Conservation (phyloP, 2,888 invertebrate species). For the Peribatodes rhomboidaria region DNA sequence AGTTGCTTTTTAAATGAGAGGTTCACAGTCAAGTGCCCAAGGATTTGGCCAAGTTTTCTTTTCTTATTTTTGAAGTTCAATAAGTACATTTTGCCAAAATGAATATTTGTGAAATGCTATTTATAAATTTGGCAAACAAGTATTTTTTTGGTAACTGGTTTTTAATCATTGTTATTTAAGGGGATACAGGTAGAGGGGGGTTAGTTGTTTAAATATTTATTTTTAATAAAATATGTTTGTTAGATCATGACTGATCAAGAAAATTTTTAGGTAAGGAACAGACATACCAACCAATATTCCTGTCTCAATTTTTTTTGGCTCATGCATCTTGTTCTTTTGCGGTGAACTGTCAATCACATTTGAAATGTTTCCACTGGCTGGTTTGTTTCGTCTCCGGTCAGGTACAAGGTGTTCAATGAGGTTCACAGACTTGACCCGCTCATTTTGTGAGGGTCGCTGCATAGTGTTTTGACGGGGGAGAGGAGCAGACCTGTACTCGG, state of each 20-base stretch:
- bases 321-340: constrained; percentile 74
- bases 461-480: constrained; percentile 67
- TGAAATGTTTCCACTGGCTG: constrained; percentile 47
- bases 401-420: constrained; percentile 85
- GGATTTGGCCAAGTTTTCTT: too few species aligned
- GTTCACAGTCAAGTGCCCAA: not conserved
- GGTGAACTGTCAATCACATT: constrained; percentile 50
- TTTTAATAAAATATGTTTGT: too few species aligned
- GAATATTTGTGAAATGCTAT: too few species aligned
- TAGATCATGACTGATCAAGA: too few species aligned
- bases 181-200: too few species aligned
- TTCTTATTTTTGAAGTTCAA: too few species aligned
- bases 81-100: too few species aligned
- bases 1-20: not conserved
- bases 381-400: constrained; percentile 70
- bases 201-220: too few species aligned
- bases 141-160: too few species aligned
- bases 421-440: constrained; percentile 87
- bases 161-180: not conserved
- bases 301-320: constrained; percentile 80
- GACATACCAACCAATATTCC: constrained; percentile 77
- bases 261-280: not conserved
- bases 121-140: too few species aligned
- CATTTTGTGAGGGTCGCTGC: constrained; percentile 73
- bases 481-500: constrained; percentile 73